Percentiles rank a stretch among this genome's conserved stretches.
These are phyloP conservation scores for Bambusicola thoracicus DNA, from an alignment of 2,113 vertebrate genomes.

Conservation along the genomic window DNA sequence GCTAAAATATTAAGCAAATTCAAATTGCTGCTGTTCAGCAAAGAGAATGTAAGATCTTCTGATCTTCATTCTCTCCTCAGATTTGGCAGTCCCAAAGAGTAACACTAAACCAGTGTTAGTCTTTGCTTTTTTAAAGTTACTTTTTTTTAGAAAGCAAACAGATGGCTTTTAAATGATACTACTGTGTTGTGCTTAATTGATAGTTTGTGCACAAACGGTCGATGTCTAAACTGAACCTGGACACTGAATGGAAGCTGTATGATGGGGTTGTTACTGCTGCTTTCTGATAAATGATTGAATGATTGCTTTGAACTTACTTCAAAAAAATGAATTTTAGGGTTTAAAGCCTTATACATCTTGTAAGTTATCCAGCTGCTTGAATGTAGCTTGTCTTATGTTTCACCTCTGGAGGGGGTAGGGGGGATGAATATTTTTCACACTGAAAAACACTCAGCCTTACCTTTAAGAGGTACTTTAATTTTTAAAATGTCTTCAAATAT, in stretches of 20 bases:
- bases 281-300: neutral
- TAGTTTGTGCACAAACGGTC: neutral
- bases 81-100: neutral
- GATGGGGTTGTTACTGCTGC: neutral
- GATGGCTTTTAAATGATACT: neutral
- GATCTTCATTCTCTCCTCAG: neutral
- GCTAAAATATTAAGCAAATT: neutral
- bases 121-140: neutral
- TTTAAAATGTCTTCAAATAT: neutral
- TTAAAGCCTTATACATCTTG: neutral
- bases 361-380: neutral
- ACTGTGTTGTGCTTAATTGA: neutral
- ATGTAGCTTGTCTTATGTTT: neutral
- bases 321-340: neutral
- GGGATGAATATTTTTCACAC: neutral
- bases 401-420: neutral
- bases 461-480: neutral
- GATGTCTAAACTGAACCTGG: neutral
- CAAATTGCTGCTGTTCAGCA: neutral
- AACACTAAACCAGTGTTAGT: neutral
- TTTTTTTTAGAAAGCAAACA: neutral
- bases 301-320: neutral
- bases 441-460: neutral
- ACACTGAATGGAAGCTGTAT: neutral
- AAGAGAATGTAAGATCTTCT: neutral